Conservation (phyloP, 2,888 invertebrate species). For the Cynaeus angustus region DNA sequence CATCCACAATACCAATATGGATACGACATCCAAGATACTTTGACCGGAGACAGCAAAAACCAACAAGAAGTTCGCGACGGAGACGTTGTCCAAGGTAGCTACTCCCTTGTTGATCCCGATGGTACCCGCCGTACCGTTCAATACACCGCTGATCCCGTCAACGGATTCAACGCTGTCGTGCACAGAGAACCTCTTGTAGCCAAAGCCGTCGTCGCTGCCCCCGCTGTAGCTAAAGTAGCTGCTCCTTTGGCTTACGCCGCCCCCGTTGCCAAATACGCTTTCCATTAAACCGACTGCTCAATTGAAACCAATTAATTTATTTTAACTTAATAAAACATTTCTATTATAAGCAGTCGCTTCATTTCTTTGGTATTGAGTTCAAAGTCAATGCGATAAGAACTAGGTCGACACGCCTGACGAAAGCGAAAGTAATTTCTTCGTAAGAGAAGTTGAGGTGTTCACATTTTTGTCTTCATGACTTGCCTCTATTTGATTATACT, state of each 20-base stretch:
- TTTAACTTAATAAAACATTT: slow-evolving; percentile 41
- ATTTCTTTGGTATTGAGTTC: slow-evolving; percentile 42
- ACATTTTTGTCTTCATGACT: neutral
- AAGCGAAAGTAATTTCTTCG: slow-evolving; percentile 50
- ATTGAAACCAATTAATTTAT: slow-evolving; percentile 39
- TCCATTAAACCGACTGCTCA: slow-evolving; percentile 42
- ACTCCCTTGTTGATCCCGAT: slow-evolving; percentile 76
- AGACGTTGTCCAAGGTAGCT: slow-evolving; percentile 78
- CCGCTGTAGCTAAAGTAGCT: slow-evolving; percentile 49
- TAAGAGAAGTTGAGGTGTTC: slow-evolving; percentile 33
- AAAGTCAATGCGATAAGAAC: slow-evolving; percentile 46
- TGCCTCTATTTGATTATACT: neutral
- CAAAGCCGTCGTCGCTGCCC: slow-evolving; percentile 49
- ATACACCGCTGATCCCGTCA: slow-evolving; percentile 74
- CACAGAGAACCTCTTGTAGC: slow-evolving; percentile 68
- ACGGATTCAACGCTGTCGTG: slow-evolving; percentile 76
- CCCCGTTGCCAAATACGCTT: slow-evolving; percentile 49
- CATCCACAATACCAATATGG: slow-evolving; percentile 74
- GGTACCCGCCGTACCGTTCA: slow-evolving; percentile 79
- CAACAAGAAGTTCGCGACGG: slow-evolving; percentile 79
- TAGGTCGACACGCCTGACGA: slow-evolving; percentile 31
- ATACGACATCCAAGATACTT: slow-evolving; percentile 72
- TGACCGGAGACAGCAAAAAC: slow-evolving; percentile 75
- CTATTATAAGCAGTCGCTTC: slow-evolving; percentile 10
- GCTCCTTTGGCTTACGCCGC: slow-evolving; percentile 54